Conservation (phyloP, 2,888 invertebrate genomes). For the Micoletzkya japonica region DNA sequence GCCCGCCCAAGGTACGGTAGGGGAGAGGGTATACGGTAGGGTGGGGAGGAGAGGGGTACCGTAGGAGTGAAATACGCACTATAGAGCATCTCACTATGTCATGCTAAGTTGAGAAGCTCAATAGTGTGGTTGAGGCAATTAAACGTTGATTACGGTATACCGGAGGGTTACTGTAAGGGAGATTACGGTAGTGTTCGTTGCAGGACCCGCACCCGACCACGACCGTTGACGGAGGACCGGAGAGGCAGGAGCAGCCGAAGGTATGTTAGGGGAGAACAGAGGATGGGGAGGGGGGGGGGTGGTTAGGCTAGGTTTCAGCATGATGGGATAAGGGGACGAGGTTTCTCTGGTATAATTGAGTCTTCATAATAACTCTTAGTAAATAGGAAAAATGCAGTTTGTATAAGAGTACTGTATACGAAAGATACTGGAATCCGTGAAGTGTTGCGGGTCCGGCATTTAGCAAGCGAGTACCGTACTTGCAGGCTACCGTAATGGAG, state of each 20-base stretch:
- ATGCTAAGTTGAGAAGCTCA: neutral
- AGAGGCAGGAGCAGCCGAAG: neutral
- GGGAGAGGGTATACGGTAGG: neutral
- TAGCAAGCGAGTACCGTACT: too few relatives aligned
- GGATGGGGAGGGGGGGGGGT: too few relatives aligned
- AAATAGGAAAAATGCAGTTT: too few relatives aligned
- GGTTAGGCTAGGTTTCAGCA: too few relatives aligned
- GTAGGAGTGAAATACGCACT: neutral
- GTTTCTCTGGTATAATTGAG: too few relatives aligned
- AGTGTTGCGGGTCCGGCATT: too few relatives aligned
- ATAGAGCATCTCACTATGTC: neutral
- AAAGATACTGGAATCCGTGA: too few relatives aligned
- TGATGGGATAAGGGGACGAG: too few relatives aligned
- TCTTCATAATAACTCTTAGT: too few relatives aligned
- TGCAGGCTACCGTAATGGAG: too few relatives aligned
- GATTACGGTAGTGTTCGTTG: neutral
- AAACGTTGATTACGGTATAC: neutral
- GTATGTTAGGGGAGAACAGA: neutral
- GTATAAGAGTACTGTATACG: too few relatives aligned
- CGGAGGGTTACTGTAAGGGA: neutral
- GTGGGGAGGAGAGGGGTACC: neutral
- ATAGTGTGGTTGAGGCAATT: neutral
- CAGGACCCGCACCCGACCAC: constrained; percentile 29
- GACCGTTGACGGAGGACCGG: too few relatives aligned
- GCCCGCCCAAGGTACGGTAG: constrained; percentile 36